Percentiles rank a stretch among this genome's conserved stretches.
These are phyloP conservation scores for Ceratina japonica DNA, from an alignment of 1,140 invertebrate species.

Conservation along the genomic window DNA sequence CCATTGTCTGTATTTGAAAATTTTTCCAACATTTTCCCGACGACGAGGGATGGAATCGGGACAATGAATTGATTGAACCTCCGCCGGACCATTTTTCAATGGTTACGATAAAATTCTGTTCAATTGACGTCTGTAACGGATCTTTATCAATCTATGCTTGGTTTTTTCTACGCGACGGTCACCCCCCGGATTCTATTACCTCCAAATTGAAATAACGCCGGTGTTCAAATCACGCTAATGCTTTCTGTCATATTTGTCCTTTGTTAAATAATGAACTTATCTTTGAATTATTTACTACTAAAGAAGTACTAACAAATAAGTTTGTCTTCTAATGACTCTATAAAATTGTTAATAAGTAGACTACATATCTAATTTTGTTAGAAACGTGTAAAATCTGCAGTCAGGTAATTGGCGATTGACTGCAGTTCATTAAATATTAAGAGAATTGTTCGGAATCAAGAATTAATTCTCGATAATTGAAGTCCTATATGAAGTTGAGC, in stretches of 20 bases:
- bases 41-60: neutral
- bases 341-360: no score
- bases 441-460: no score
- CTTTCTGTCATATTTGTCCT: neutral
- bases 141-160: neutral
- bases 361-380: no score
- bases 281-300: no score
- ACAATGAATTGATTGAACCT: conserved; percentile 12
- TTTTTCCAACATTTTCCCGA: conserved; percentile 1
- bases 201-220: neutral
- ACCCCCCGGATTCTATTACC: neutral
- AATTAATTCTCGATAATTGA: neutral
- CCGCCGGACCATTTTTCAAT: conserved; percentile 14
- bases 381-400: no score
- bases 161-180: no score
- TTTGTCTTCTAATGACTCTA: no score
- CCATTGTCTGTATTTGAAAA: conserved; percentile 13
- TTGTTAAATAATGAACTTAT: neutral
- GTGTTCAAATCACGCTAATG: neutral
- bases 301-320: no score
- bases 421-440: no score
- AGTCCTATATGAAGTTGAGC: neutral
- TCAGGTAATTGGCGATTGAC: no score
- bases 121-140: neutral
- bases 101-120: conserved; percentile 21